Base-by-base conservation (phyloP, 1,140 invertebrate genomes). In the Trichonephila inaurata region DNA sequence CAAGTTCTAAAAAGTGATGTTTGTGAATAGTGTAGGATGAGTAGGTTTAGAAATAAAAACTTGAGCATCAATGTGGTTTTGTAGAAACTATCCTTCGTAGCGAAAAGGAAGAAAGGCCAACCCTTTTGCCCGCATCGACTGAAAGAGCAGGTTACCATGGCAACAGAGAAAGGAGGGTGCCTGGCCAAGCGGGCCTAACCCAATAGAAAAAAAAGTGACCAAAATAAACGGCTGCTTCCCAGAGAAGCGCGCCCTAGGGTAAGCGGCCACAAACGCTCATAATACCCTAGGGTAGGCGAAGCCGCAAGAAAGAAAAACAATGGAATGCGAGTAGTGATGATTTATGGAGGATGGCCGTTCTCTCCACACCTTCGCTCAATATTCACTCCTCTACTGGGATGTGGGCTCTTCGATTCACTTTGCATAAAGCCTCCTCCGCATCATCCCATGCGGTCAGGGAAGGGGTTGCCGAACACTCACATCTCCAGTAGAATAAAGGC, bases 71-170 rank as follows among this genome's bases (percentile, higher is more conserved):
- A 58, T 24, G 44, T 86, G 44, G 51, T 99, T 51, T 98, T 99
- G 98, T 98, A 97, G 97, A 95, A 99, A 98, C 96, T 98, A 98
- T 95, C 98, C 98, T n/a, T 98, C 98, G 0, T 97, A 98, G 61
- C 97, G 98, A 94, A 98, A 98, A 12, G 97, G 98, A 21, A 97
- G 98, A 95, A 99, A 99, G 98, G 99, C 98, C n/a, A 97, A 92
- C 82, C 91, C 91, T 87, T 92, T 92, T 85, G 91, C 91, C 72
- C 64, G 90, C 90, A 91, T 91, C 90, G 90, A 91, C 90, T 91
- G 77, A n/a, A 77, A 85, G 90, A 91, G 89, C 24, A n/a, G n/a
- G 91, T 92, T 87, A 6, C 91, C 91, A 86, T 87, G 85, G 91
- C 66, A 92, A 92, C 91, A n/a, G 82, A 72, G 64, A 64, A 87